Percentiles rank a stretch among this genome's conserved stretches.
These are phyloP conservation scores for Protomyctophum bolini DNA, from an alignment of 2,113 vertebrate genomes.

Conservation along the genomic window DNA sequence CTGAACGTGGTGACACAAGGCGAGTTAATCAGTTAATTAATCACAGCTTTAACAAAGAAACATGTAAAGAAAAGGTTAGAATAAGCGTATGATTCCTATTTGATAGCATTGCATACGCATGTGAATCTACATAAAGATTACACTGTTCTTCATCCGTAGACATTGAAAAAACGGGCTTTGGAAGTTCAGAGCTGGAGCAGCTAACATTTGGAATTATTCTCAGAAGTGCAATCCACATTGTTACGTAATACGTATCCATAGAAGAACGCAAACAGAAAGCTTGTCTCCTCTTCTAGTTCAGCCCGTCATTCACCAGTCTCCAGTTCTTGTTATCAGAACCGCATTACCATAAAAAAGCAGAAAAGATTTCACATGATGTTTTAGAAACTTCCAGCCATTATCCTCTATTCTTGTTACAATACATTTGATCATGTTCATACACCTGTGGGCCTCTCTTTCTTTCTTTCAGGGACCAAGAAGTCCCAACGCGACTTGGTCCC, in stretches of 20 bases:
- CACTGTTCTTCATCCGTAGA: neutral
- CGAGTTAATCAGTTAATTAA: slow-evolving; percentile 61
- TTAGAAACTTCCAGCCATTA: no score
- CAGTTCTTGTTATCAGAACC: no score
- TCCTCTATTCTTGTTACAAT: no score
- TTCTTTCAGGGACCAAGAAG: no score
- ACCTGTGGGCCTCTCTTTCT: no score
- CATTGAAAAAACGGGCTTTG: neutral
- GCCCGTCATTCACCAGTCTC: no score
- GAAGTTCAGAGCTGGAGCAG: slow-evolving; percentile 16
- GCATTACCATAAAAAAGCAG: neutral
- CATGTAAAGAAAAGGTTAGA: neutral
- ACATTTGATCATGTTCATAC: no score
- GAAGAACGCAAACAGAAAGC: no score
- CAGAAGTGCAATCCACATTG: no score
- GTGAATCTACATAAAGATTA: neutral
- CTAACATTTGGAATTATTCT: neutral
- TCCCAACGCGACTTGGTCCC: no score
- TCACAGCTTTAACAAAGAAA: slow-evolving; percentile 16
- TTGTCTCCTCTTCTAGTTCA: no score
- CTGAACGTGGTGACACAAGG: slow-evolving; percentile 25
- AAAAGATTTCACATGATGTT: neutral
- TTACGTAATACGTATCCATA: no score
- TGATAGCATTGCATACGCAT: slow-evolving; percentile 26
- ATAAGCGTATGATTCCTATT: neutral